Evolutionary conservation across 1,140 invertebrate species (phyloP), one percentile per base, ranked within the genome.

Genomic region (Mycetomoellerius zeteki): DNA sequence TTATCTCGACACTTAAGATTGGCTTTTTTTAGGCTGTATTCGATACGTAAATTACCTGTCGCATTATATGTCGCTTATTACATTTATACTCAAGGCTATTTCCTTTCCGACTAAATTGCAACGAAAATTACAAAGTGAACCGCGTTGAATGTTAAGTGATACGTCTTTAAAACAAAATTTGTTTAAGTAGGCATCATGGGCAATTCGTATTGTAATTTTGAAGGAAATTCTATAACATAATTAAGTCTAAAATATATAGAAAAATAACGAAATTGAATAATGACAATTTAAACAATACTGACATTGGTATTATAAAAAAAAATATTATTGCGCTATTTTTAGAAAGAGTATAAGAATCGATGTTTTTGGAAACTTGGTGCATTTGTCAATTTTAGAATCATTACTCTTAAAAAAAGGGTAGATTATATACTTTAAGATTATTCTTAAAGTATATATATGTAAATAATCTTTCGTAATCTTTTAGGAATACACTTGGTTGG

Each of bases 21-120:
- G 54, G 30, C 80, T 54, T 67, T 27, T 27, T n/a, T 64, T 52
- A 24, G 14, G 37, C 14, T 12, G 16, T 54, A 30, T 27, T 43
- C 78, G 71, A 52, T 86, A 73, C 52, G 56, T 54, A 85, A 69
- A 56, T 75, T 43, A 69, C 19, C 14, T 56, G 24, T 33, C 33
- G 14, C 52, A 43, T 82, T 90, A 58, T 86, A 86, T 76, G 64
- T 82, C 62, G 56, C 86, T 89, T 86, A 65, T 90, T 90, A 90
- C 69, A 78, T 89, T 71, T 58, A 89, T 86, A 62, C n/a, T 43
- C 30, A 24, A 54, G 64, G 14, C 16, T 52, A 43, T 80, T 81
- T 81, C n/a, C 52, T 82, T 82, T 82, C 67, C 37, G 52, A 58
- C 52, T 47, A 71, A 72, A 81, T 27, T 56, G 1, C 12, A 52